phyloP scores from a whole-genome alignment of 2,797 vertebrate genomes.

The Pangasius larnaudii region DNA sequence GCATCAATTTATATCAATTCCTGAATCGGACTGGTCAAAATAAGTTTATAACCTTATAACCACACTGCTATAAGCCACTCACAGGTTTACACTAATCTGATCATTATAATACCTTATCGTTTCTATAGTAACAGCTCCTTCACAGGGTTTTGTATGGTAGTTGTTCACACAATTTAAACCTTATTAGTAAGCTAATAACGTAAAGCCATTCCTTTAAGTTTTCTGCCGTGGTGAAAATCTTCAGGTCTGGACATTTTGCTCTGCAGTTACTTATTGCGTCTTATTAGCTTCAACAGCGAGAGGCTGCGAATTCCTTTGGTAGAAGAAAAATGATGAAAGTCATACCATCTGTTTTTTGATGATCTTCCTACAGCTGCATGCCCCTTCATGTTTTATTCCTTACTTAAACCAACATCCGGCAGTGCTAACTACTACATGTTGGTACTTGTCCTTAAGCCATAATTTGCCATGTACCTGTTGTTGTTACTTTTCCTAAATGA shows the following conservation, averaged over 20 bases:
- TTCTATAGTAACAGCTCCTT: not conserved
- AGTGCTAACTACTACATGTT: not conserved
- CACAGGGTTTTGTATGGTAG: not conserved
- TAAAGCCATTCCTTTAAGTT: not conserved
- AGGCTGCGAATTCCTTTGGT: not conserved
- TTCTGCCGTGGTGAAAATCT: not conserved
- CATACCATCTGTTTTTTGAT: not conserved
- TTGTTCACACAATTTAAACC: not conserved
- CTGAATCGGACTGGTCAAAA: not conserved
- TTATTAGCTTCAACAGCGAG: not conserved
- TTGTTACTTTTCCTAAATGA: not conserved
- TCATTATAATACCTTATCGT: not conserved
- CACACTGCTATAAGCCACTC: not conserved
- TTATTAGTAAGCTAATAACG: too few species aligned
- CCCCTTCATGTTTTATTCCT: not conserved
- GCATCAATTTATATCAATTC: not conserved
- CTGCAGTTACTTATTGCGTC: not conserved
- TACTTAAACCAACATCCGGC: not conserved
- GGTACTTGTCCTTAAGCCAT: not conserved
- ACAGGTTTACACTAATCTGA: not conserved
- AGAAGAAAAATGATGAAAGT: not conserved
- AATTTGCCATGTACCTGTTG: not conserved
- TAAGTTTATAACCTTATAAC: not conserved
- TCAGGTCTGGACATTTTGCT: too few species aligned
- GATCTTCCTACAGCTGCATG: too few species aligned